A percentile compares a stretch with the other conserved stretches of the same genome.
These are phyloP conservation scores for Mesorhabditis sp. DNA, from an alignment of 2,888 invertebrate genomes.

Conservation along the genomic window DNA sequence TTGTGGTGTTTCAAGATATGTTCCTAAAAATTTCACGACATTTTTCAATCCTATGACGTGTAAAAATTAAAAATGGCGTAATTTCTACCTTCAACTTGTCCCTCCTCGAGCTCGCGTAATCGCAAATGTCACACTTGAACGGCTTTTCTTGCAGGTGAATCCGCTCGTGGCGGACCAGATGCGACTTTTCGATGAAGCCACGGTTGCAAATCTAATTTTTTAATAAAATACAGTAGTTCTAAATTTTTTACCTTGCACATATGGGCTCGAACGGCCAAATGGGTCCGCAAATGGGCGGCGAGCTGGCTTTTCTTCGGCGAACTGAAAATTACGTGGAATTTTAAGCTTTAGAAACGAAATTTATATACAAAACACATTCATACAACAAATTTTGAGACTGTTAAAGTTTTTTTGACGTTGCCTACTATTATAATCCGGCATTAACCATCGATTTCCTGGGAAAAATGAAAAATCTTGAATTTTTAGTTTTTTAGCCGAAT, in stretches of 20 bases:
- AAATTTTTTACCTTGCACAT: constrained; percentile 61
- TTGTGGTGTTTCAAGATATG: constrained; percentile 63
- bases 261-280: constrained; percentile 64
- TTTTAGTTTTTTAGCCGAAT: no score
- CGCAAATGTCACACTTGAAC: constrained; percentile 69
- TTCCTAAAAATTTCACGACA: constrained; percentile 53
- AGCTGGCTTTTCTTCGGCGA: constrained; percentile 68
- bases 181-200: constrained; percentile 70
- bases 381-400: no score
- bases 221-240: not conserved
- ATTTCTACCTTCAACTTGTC: constrained; percentile 66
- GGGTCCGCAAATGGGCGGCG: constrained; percentile 68
- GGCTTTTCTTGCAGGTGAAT: constrained; percentile 69
- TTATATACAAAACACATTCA: not conserved
- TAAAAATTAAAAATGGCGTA: constrained; percentile 35
- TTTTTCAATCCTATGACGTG: no score
- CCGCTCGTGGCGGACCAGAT: constrained; percentile 69
- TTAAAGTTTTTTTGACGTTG: no score
- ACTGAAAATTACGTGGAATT: not conserved
- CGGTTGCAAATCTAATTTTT: constrained; percentile 59
- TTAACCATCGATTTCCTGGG: no score
- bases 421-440: no score
- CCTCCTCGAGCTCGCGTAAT: constrained; percentile 68
- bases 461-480: no score
- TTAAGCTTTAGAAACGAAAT: not conserved